Base-by-base conservation (phyloP, 2,888 invertebrate species). In the Drosophila formosana region DNA sequence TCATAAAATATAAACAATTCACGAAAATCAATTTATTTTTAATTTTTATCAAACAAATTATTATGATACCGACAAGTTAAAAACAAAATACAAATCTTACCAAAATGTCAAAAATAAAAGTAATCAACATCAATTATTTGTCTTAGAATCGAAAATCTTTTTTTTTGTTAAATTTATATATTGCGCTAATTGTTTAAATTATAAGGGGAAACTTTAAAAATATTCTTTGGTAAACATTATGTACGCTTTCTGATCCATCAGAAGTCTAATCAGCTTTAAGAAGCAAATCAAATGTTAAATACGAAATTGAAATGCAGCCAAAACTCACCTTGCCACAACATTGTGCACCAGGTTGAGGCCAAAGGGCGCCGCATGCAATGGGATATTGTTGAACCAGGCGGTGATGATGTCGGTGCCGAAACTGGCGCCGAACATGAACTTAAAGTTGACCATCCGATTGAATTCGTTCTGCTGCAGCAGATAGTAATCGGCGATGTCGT, bases 351-450 rank as follows among this genome's bases (percentile, higher is more conserved):
- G 47, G 64, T 90, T 89, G 0, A 89, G 50, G 6, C 69, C 75
- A 63, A 68, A 78, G 1, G 88, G 89, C 0, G 71, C 83, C 1
- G 78, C 13, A 55, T 89, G 88, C 4, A 89, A 62, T 0, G 80
- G 88, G 50, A 82, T 70, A 51, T 80, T 83, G 23, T 88, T 90
- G 37, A 78, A 89, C 90, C 90, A 89, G 0, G 79, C 77, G 4
- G 74, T 85, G 4, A 88, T 62, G 0, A 25, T 0, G 0, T 65
- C 46, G 0, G 5, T 0, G 0, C 43, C 57, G 34, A 88, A 73
- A 0, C 83, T 69, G 0, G 71, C 88, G 0, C 88, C 88, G 23
- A 88, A 75, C 13, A 73, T 26, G 8, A 53, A 80, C 4, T 49
- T 66, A 39, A 64, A 75, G 26, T 89, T 82, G 1, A 80, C 41